These are phyloP conservation scores for Dinocampus coccinellae DNA, from an alignment of 2,888 invertebrate species.

Conservation along the genomic window DNA sequence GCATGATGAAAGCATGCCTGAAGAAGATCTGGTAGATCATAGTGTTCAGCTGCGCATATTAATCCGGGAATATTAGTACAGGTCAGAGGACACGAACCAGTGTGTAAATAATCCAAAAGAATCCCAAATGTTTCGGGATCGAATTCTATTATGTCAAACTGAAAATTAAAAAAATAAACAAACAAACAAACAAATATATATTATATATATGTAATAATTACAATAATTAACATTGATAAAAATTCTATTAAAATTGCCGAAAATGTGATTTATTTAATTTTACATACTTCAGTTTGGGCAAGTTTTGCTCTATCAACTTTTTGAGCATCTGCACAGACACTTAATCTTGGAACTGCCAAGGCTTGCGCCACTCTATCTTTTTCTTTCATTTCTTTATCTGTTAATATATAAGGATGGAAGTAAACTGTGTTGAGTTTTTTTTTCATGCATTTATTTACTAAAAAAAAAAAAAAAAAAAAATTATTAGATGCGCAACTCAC, in stretches of 20 bases:
- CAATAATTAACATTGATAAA: not conserved
- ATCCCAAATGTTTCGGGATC: slow-evolving; percentile 94
- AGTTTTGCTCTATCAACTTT: slow-evolving; percentile 93
- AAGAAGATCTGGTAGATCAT: slow-evolving; percentile 90
- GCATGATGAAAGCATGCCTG: slow-evolving; percentile 97
- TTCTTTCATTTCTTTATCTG: slow-evolving; percentile 85
- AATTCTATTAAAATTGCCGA: too few species aligned
- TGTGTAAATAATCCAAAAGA: slow-evolving; percentile 91
- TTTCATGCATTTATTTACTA: slow-evolving; percentile 1
- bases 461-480: slow-evolving; percentile 12
- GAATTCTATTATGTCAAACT: slow-evolving; percentile 95
- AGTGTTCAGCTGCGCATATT: slow-evolving; percentile 94
- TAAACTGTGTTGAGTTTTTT: too few species aligned
- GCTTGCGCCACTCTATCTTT: slow-evolving; percentile 78
- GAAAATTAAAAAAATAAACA: slow-evolving; percentile 44
- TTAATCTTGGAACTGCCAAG: slow-evolving; percentile 87
- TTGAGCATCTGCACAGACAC: slow-evolving; percentile 93
- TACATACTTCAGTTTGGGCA: slow-evolving; percentile 86
- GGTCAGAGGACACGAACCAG: slow-evolving; percentile 91
- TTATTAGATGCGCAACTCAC: slow-evolving; percentile 71
- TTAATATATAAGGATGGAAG: too few species aligned
- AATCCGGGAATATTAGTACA: slow-evolving; percentile 93
- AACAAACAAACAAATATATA: too few species aligned
- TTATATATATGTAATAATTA: too few species aligned
- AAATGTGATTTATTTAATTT: too few species aligned